Percentiles rank a stretch among this genome's conserved stretches.
Evolutionary conservation across 2,888 invertebrate genomes (phyloP).

Genomic region (Bombylius major): DNA sequence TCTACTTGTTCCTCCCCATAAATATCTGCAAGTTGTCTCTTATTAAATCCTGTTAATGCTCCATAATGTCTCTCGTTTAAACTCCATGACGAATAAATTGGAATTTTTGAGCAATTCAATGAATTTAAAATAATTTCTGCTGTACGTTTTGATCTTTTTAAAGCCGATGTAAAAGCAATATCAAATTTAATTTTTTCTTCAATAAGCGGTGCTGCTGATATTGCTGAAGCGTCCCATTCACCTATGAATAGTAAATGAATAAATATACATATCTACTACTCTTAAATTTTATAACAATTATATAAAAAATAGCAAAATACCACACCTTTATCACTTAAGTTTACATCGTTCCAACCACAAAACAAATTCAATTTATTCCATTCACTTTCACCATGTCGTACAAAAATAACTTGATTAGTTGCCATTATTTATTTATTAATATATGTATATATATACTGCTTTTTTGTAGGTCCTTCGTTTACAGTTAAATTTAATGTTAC

Average conservation of each 20-base stretch:
- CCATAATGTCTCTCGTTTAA: conserved; percentile 83
- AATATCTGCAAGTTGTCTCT: conserved; percentile 71
- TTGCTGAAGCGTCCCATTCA: conserved; percentile 23
- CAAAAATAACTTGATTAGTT: conserved; percentile 16
- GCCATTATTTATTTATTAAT: background rate
- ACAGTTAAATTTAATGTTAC: no score
- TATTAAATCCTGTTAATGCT: conserved; percentile 72
- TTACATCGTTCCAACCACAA: conserved; percentile 63
- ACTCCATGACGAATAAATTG: conserved; percentile 63
- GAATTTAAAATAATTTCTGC: conserved; percentile 53
- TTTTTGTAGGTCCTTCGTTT: no score
- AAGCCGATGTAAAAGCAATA: conserved; percentile 65
- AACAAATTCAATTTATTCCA: conserved; percentile 66
- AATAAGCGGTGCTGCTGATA: conserved; percentile 55
- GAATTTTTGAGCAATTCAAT: conserved; percentile 52
- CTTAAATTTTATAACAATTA: no score
- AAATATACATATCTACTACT: background rate
- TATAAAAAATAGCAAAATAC: background rate
- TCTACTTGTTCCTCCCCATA: conserved; percentile 69
- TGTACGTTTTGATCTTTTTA: conserved; percentile 66
- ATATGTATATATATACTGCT: no score
- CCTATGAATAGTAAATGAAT: background rate
- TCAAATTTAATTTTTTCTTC: conserved; percentile 60
- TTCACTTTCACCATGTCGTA: conserved; percentile 63
- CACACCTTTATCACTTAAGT: conserved; percentile 55